Percentiles rank a stretch among this genome's conserved stretches.
These are phyloP conservation scores for Reinhardtius hippoglossoides DNA, from an alignment of 2,113 vertebrate genomes.

Conservation along the genomic window DNA sequence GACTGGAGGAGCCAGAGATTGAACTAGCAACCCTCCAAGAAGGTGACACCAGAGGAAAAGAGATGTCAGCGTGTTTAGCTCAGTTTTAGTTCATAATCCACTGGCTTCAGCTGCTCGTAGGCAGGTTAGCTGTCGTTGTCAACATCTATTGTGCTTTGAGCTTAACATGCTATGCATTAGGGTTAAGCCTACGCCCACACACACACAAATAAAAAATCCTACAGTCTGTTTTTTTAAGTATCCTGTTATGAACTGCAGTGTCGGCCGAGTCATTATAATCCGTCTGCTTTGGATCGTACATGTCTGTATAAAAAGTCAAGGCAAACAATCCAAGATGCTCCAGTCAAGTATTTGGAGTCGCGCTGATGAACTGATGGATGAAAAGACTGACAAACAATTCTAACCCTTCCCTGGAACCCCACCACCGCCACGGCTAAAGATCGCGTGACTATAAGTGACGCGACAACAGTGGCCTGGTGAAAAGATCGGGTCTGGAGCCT, in stretches of 20 bases:
- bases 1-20: neutral
- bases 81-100: neutral
- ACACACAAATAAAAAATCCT: neutral
- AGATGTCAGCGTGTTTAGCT: neutral
- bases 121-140: slow-evolving; percentile 23
- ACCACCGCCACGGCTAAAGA: neutral
- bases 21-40: neutral
- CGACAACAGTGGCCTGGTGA: neutral
- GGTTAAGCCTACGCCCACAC: neutral
- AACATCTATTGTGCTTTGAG: slow-evolving; percentile 17
- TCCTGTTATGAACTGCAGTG: neutral
- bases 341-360: no score
- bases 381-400: neutral
- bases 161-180: neutral
- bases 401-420: neutral
- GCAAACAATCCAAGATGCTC: neutral
- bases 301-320: slow-evolving; percentile 4
- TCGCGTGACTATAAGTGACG: neutral
- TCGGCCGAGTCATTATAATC: neutral
- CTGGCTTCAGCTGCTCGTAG: slow-evolving; percentile 13
- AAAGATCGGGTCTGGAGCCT: slow-evolving; percentile 5
- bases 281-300: slow-evolving; percentile 1
- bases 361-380: slow-evolving; percentile 11
- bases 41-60: neutral
- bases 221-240: neutral